A percentile compares a stretch with the other conserved stretches of the same genome.
Evolutionary conservation across 2,113 vertebrate genomes (phyloP).

Genomic region (Ceyx margarethae): DNA sequence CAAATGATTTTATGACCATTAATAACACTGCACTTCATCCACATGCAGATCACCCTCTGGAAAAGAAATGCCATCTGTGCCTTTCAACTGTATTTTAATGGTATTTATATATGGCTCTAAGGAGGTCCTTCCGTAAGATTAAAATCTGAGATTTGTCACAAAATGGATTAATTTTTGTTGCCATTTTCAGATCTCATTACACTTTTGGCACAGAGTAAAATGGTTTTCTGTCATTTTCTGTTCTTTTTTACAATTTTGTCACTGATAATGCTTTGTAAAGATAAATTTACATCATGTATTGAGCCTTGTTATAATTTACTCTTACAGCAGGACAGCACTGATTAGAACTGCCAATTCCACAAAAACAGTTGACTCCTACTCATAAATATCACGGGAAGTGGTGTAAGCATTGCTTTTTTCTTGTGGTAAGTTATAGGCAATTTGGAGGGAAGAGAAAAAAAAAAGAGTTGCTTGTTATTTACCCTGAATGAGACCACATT

Average conservation of each 20-base stretch:
- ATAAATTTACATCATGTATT: neutral
- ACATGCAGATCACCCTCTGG: neutral
- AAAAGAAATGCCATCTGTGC: constrained; percentile 28
- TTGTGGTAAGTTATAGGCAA: neutral
- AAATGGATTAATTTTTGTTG: constrained; percentile 21
- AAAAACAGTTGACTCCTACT: constrained; percentile 6
- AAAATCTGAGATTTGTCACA: constrained; percentile 29
- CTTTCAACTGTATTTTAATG: neutral
- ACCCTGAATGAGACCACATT: neutral
- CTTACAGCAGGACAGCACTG: neutral
- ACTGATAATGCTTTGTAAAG: neutral
- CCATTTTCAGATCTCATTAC: constrained; percentile 16
- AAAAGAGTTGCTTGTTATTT: neutral
- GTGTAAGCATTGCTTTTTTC: neutral
- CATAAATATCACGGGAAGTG: neutral
- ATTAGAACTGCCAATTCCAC: neutral
- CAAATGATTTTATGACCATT: constrained; percentile 26
- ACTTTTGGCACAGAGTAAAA: constrained; percentile 6
- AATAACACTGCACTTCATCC: constrained; percentile 22
- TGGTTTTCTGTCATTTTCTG: neutral
- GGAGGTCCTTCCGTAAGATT: neutral
- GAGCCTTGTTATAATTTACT: constrained; percentile 1
- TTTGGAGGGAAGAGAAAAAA: neutral
- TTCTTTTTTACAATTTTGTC: neutral
- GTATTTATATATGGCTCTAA: neutral